A percentile compares a stretch with the other conserved stretches of the same genome.
phyloP scores from a whole-genome alignment of 2,113 vertebrate species.

The Leptodactylus fuscus region DNA sequence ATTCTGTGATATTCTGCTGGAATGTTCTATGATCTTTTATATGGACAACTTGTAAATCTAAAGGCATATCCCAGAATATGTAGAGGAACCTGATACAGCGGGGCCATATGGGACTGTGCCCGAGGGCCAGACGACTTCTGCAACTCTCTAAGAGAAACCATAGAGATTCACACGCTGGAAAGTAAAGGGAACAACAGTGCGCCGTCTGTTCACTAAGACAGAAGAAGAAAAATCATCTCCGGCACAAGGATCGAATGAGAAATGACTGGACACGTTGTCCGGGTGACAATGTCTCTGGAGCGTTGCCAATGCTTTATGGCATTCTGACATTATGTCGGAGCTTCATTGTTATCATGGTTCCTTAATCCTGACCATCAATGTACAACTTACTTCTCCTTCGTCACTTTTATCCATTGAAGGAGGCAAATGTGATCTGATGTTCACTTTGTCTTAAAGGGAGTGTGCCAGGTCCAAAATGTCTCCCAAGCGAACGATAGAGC shows the following conservation, averaged over 20 bases:
- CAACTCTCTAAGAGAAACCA: conserved; percentile 20
- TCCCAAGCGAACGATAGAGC: no score
- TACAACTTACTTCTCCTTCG: neutral
- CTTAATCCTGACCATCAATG: neutral
- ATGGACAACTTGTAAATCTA: conserved; percentile 9
- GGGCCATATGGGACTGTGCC: conserved; percentile 42
- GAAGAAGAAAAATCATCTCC: conserved; percentile 45
- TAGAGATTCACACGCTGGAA: conserved; percentile 24
- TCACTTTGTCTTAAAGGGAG: no score
- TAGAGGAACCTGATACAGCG: rapidly evolving
- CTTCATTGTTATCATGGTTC: neutral
- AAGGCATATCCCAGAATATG: conserved; percentile 2
- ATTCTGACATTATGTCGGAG: conserved; percentile 46
- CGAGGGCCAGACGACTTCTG: neutral
- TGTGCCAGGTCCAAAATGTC: no score
- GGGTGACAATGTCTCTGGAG: conserved; percentile 58
- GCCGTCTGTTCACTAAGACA: conserved; percentile 12
- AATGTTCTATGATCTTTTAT: no score
- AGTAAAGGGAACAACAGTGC: neutral
- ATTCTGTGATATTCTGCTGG: no score
- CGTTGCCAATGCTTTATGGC: conserved; percentile 7
- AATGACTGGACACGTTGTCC: conserved; percentile 53
- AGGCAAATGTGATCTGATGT: no score
- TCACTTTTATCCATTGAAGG: neutral
- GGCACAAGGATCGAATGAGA: conserved; percentile 61